Evolutionary conservation across 2,113 vertebrate genomes (phyloP).

Genomic region (Sitta europaea): DNA sequence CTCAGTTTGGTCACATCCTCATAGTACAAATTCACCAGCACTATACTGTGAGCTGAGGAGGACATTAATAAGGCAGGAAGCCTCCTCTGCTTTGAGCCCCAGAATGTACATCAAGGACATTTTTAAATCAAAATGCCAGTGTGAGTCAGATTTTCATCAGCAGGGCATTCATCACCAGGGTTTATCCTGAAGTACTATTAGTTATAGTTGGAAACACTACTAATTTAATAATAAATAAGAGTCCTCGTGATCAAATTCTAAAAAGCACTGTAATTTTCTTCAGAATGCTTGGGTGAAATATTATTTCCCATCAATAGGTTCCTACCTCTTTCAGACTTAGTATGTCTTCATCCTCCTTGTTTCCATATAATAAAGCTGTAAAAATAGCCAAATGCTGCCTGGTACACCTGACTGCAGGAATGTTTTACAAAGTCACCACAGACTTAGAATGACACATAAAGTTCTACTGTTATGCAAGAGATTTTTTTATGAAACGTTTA

Average conservation of each 20-base stretch:
- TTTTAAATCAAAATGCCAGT: neutral
- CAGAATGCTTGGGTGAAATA: neutral
- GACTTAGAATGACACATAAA: neutral
- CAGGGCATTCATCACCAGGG: neutral
- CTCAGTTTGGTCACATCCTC: neutral
- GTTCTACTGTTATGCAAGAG: neutral
- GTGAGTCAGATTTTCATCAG: neutral
- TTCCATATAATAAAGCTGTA: neutral
- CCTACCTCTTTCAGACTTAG: neutral
- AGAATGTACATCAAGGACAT: neutral
- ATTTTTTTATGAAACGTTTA: neutral
- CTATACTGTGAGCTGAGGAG: fast-evolving
- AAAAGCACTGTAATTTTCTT: neutral
- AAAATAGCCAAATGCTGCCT: neutral
- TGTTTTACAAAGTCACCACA: neutral
- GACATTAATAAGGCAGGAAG: neutral
- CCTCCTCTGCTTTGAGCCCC: neutral
- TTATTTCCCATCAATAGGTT: neutral
- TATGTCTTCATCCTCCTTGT: neutral
- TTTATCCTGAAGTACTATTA: neutral
- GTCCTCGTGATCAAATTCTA: neutral
- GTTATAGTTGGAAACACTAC: neutral
- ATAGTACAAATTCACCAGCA: neutral
- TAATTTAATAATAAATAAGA: neutral
- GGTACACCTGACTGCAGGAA: neutral